Evolutionary conservation across 2,113 vertebrate genomes (phyloP), one percentile per base, ranked within the genome.

Genomic region (Hippocampus abdominalis): DNA sequence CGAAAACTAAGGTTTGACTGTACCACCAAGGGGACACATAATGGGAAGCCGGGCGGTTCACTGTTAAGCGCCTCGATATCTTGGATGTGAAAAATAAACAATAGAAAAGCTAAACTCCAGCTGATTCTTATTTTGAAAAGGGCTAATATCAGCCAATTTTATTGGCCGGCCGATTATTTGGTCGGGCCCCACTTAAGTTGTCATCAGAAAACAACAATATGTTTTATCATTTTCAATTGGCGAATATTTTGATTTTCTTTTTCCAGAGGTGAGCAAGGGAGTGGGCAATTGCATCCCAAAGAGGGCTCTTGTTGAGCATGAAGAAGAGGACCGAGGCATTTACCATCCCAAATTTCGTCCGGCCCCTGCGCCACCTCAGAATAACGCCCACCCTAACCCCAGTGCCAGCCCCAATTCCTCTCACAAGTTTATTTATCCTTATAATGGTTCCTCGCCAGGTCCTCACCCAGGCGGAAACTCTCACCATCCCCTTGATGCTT

Each of bases 401-500:
- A 81, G 76, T 56, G 72, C 77, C 77, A 87, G 81, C 72, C 87
- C 85, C n/a, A 82, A 80, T 72, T 83, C 77, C 70, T 77, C 82
- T 39, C 56, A 79, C 53, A 86, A 88, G 10, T 83, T 90, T 56
- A 76, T 84, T 70, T 76, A 80, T 80, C 84, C 89, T 42, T 80
- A 87, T 75, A 80, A 92, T 68, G 85, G 91, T 64, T 90, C 90
- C 67, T 69, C 78, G 51, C 74, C 62, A 59, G 61, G 65, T 62
- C 74, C 85, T 66, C 85, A 89, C 54, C 71, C 80, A 32, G 59
- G 70, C 84, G 74, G 86, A 73, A 86, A 90, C 59, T 77, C 82
- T 60, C 77, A 85, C 64, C 74, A 77, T 68, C 75, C 88, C 0
- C 74, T 86, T 13, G 89, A 91, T 42, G 72, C 80, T 69, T 87